Percentiles rank a stretch among this genome's conserved stretches.
Evolutionary conservation across 2,888 invertebrate genomes (phyloP).

Genomic region (Apotomis betuletana): DNA sequence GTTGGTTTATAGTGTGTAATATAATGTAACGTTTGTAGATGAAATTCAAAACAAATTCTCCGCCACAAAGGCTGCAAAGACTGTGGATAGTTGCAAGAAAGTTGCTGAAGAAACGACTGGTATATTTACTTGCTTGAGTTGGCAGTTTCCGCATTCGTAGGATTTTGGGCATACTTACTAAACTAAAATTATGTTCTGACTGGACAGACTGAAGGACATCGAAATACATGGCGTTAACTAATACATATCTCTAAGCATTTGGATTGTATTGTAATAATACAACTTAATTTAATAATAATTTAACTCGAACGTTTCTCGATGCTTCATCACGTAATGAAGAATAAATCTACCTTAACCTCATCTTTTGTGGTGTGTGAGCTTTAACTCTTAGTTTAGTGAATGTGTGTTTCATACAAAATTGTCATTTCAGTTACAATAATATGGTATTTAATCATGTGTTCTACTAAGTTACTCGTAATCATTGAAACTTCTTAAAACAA

Average conservation of each 20-base stretch:
- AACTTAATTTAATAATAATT: too few relatives aligned
- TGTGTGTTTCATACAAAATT: not conserved
- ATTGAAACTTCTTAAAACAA: too few relatives aligned
- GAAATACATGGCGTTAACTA: not conserved
- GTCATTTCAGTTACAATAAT: too few relatives aligned
- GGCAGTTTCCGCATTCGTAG: not conserved
- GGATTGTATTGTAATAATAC: too few relatives aligned
- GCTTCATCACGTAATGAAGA: too few relatives aligned
- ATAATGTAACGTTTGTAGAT: slow-evolving; percentile 53
- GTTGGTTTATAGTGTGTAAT: slow-evolving; percentile 31
- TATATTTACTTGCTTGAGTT: slow-evolving; percentile 45
- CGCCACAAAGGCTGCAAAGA: slow-evolving; percentile 47
- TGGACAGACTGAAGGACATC: not conserved
- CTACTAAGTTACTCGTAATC: too few relatives aligned
- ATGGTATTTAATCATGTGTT: too few relatives aligned
- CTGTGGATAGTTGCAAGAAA: slow-evolving; percentile 48
- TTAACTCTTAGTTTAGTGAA: not conserved
- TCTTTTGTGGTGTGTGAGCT: not conserved
- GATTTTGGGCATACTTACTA: not conserved
- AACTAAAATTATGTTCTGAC: not conserved
- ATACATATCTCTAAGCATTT: too few relatives aligned
- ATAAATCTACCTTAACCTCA: not conserved
- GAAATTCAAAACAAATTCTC: slow-evolving; percentile 50
- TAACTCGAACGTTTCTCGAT: too few relatives aligned
- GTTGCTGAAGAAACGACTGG: slow-evolving; percentile 53